Evolutionary conservation across 1,140 invertebrate species (phyloP), one percentile per base, ranked within the genome.

Genomic region (Grapholita molesta): DNA sequence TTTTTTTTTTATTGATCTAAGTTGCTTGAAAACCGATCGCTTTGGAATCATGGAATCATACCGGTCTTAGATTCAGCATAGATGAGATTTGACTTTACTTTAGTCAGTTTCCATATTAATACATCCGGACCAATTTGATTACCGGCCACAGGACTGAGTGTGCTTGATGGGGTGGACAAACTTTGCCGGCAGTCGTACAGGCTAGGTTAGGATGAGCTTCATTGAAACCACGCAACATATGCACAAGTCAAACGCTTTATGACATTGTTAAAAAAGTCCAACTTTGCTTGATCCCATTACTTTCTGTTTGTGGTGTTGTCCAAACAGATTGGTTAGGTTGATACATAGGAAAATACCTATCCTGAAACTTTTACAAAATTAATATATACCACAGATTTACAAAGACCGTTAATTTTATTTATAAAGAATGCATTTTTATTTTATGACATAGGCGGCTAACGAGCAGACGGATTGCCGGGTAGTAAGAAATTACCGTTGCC

Each of bases 111-210:
- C 84, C 76, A 80, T 30, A 81, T 23, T 69, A 66, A n/a, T 0
- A 3, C 71, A 70, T 73, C 80, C 67, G 35, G 67, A 84, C 84
- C 88, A 90, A 88, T 90, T 90, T 90, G 88, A 90, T 90, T 88
- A 90, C 84, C 85, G 79, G 70, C 78, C 83, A 74, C 86, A 79
- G 74, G 42, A 48, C 74, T 72, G 82, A 88, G 86, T 82, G 84
- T 72, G 68, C 84, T 88, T 83, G 72, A 78, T 72, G 76, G 70
- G 67, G 66, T 72, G 75, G 75, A 81, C 83, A 81, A 89, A 89
- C 83, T 88, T 84, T 80, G 76, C 9, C 24, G 55, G 24, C 55
- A 61, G 55, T 61, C 25, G 28, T 25, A 61, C 55, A n/a, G 55
- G 42, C 42, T 48, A 48, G 42, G 42, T 48, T 48, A 48, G 42